These are phyloP conservation scores for Bathynomus jamesi DNA, from an alignment of 1,140 invertebrate species.

Conservation along the genomic window DNA sequence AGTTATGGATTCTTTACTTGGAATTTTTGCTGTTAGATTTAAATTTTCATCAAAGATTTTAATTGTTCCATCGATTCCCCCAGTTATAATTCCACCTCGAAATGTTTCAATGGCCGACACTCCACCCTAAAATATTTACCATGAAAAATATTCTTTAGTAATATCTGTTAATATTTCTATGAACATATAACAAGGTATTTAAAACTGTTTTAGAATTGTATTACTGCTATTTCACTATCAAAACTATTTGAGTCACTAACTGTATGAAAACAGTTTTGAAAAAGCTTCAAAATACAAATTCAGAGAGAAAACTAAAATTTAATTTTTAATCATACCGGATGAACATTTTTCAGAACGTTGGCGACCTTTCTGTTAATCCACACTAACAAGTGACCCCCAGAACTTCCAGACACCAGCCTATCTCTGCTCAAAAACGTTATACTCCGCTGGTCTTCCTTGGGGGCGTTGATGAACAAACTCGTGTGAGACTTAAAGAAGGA, in stretches of 20 bases:
- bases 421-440: slow-evolving; percentile 7
- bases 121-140: slow-evolving; percentile 16
- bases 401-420: slow-evolving; percentile 6
- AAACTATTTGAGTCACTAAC: too few species aligned
- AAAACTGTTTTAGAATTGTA: too few species aligned
- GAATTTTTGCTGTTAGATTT: slow-evolving; percentile 8
- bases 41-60: slow-evolving; percentile 23
- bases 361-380: slow-evolving; percentile 6
- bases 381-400: slow-evolving; percentile 7
- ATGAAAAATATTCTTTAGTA: too few species aligned
- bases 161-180: too few species aligned
- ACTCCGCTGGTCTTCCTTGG: slow-evolving; percentile 7
- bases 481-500: too few species aligned
- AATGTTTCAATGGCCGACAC: slow-evolving; percentile 21
- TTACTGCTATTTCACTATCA: too few species aligned
- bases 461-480: not conserved
- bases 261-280: too few species aligned
- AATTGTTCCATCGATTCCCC: slow-evolving; percentile 22
- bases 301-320: too few species aligned
- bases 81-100: slow-evolving; percentile 20
- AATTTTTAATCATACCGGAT: too few species aligned
- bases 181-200: too few species aligned
- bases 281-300: too few species aligned
- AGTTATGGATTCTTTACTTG: too few species aligned
- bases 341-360: slow-evolving; percentile 4